Evolutionary conservation across 2,888 invertebrate genomes (phyloP), one percentile per base, ranked within the genome.

Genomic region (Monoplex corrugatus): DNA sequence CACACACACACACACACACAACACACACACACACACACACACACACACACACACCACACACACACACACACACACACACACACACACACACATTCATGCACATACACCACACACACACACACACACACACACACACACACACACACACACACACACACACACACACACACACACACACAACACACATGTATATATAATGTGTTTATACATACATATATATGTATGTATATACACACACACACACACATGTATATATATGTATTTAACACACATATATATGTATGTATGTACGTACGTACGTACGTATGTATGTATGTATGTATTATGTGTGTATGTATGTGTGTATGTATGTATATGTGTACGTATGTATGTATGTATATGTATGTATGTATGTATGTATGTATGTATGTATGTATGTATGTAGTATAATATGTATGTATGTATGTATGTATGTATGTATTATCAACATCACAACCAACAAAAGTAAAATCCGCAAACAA

Each of bases 341-440:
- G 78, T n/a, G 78, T 75, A 32, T n/a, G 78, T 75, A 32, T n/a
- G 78, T 75, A 32, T n/a, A 32, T 75, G 78, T n/a, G 78, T 75
- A 32, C 16, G 82, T 82, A 38, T 82, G 82, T 82, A 38, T 82
- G 82, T 82, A 38, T 82, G 82, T 82, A 38, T 82, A 40, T 82
- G 40, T 82, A 40, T 82, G 40, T 43, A 32, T 40, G 82, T 82
- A 38, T 82, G 82, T 82, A 38, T 82, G 82, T 82, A 38, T 82
- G 82, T 82, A 38, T 82, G 82, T 82, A 38, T 82, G 82, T 82
- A 38, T 43, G 82, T 82, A 38, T 43, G 82, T 82, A n/a, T n/a
- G n/a, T n/a, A n/a, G n/a, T n/a, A n/a, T n/a, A n/a, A n/a, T n/a
- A n/a, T n/a, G n/a, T n/a, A 38, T 43, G 75, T 75, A 35, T 35